Conservation (phyloP, 2,113 vertebrate species). For the Hippocampus zosterae region DNA sequence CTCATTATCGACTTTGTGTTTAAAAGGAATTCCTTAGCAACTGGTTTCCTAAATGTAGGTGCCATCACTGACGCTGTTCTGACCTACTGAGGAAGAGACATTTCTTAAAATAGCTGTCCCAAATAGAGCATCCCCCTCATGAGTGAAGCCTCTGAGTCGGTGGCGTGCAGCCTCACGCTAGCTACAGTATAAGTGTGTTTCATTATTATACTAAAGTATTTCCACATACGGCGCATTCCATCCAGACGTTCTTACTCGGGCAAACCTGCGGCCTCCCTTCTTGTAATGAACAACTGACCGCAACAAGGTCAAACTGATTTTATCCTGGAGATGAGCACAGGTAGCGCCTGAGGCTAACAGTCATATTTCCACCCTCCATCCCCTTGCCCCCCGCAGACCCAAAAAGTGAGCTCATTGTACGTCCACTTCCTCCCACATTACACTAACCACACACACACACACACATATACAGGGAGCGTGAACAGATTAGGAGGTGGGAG, state of each 20-base stretch:
- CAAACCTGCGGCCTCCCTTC: neutral
- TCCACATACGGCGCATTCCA: neutral
- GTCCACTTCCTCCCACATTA: constrained; percentile 52
- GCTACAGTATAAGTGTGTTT: neutral
- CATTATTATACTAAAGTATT: neutral
- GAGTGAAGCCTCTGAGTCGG: constrained; percentile 36
- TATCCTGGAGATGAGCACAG: constrained; percentile 37
- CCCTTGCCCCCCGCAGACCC: neutral
- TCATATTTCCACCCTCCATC: constrained; percentile 38
- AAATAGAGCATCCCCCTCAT: constrained; percentile 51
- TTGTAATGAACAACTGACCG: constrained; percentile 15
- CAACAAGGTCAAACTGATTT: constrained; percentile 36
- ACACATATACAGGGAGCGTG: constrained; percentile 11
- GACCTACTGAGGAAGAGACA: constrained; percentile 46
- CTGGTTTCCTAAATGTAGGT: constrained; percentile 15
- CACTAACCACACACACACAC: constrained; percentile 14
- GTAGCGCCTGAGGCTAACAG: constrained; percentile 32
- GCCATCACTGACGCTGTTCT: constrained; percentile 32
- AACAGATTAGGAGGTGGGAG: constrained; percentile 55
- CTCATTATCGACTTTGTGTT: neutral
- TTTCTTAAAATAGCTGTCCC: constrained; percentile 62
- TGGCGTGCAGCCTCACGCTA: constrained; percentile 25
- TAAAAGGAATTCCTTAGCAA: neutral
- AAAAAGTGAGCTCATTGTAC: constrained; percentile 59
- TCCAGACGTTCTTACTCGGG: neutral